Conservation (phyloP, 1,140 invertebrate genomes). For the Calosoma granatense region DNA sequence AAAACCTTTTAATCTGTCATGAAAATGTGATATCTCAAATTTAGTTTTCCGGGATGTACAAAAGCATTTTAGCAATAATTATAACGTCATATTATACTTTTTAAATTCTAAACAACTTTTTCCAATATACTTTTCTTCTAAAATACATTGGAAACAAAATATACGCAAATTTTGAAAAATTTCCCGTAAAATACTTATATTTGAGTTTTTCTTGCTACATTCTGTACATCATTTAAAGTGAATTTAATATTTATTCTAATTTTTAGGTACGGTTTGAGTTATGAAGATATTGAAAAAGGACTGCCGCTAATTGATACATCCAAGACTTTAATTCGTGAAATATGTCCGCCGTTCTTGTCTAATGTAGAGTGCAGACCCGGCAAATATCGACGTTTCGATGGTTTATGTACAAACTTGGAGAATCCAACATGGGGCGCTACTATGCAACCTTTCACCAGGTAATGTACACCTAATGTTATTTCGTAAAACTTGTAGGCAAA, state of each 20-base stretch:
- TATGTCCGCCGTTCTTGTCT: conserved; percentile 79
- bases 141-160: not conserved
- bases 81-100: no score
- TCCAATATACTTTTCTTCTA: no score
- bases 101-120: no score
- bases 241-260: not conserved
- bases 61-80: no score
- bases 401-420: conserved; percentile 85
- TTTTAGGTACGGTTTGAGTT: conserved; percentile 67
- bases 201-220: no score
- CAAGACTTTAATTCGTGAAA: conserved; percentile 74
- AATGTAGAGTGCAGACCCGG: conserved; percentile 78
- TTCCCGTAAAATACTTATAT: no score
- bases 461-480: conserved; percentile 20
- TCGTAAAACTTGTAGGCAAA: conserved; percentile 8
- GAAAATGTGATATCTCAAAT: no score
- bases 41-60: no score
- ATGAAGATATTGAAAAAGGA: conserved; percentile 79
- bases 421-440: conserved; percentile 87
- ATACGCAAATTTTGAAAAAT: no score
- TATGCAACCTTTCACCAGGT: conserved; percentile 73
- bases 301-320: conserved; percentile 82
- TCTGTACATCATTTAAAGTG: no score
- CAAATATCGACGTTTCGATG: conserved; percentile 84
- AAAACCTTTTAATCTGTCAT: no score